These are phyloP conservation scores for Athalia cordata DNA, from an alignment of 2,888 invertebrate species.

Conservation along the genomic window DNA sequence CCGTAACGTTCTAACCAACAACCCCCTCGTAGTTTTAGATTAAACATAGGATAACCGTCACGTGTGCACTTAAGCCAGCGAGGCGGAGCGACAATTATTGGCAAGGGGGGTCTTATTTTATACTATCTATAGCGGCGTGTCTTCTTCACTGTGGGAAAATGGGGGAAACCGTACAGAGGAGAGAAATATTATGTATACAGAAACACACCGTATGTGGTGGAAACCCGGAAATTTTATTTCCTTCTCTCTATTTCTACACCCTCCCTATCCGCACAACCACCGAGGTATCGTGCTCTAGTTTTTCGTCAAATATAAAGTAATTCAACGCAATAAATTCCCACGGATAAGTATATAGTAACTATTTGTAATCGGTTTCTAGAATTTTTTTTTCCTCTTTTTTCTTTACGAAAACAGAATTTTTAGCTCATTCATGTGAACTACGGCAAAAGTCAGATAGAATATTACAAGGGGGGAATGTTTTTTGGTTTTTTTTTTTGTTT, in stretches of 20 bases:
- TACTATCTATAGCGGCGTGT: not conserved
- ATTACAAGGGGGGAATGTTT: not conserved
- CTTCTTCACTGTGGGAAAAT: constrained; percentile 36
- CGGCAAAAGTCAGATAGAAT: not conserved
- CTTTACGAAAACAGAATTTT: too few species aligned
- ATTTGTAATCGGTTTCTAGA: too few species aligned
- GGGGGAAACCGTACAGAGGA: constrained; percentile 26
- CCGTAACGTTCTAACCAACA: constrained; percentile 14
- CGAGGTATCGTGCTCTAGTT: too few species aligned
- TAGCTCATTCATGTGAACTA: too few species aligned
- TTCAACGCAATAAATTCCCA: not conserved
- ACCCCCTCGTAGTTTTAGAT: constrained; percentile 24
- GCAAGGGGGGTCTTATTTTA: not conserved
- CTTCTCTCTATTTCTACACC: not conserved
- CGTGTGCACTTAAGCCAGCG: constrained; percentile 34
- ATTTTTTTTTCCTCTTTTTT: too few species aligned
- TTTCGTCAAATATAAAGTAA: not conserved
- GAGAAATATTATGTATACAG: not conserved
- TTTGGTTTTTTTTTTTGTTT: too few species aligned
- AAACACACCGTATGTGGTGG: not conserved
- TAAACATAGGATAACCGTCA: constrained; percentile 37
- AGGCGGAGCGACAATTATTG: constrained; percentile 40
- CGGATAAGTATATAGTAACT: not conserved
- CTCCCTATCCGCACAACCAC: not conserved
- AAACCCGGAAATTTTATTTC: constrained; percentile 27